Conservation (phyloP, 2,888 invertebrate species). For the Drosophila vallismaia region DNA sequence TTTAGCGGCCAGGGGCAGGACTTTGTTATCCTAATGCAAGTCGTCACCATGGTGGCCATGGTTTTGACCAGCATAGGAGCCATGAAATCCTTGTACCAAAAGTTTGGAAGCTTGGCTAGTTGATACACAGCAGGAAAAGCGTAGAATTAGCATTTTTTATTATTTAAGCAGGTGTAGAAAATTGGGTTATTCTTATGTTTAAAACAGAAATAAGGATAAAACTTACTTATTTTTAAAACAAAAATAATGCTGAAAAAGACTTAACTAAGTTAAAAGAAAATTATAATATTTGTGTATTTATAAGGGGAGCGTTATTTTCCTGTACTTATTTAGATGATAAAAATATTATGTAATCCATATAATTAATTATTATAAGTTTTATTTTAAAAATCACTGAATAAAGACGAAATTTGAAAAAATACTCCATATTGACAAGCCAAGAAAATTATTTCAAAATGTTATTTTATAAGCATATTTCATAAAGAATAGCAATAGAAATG, state of each 20-base stretch:
- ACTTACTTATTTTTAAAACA: background rate
- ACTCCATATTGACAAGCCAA: too few species aligned
- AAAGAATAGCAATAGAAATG: background rate
- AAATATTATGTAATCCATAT: too few species aligned
- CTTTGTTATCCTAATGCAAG: conserved; percentile 69
- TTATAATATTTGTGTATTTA: too few species aligned
- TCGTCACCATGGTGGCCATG: conserved; percentile 69
- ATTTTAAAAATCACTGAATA: too few species aligned
- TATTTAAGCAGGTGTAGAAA: background rate
- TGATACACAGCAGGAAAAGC: background rate
- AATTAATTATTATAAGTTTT: too few species aligned
- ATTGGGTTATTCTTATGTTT: background rate
- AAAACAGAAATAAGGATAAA: background rate
- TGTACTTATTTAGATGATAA: too few species aligned
- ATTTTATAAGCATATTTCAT: background rate
- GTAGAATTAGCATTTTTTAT: background rate
- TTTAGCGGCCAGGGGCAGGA: conserved; percentile 62
- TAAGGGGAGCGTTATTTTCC: too few species aligned
- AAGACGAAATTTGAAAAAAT: too few species aligned
- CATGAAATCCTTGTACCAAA: conserved; percentile 71
- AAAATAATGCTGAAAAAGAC: background rate
- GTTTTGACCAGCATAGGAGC: conserved; percentile 74
- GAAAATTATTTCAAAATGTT: too few species aligned
- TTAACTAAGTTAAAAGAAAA: background rate
- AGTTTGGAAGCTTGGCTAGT: conserved; percentile 48